Evolutionary conservation across 2,113 vertebrate genomes (phyloP).

Genomic region (Amphiprion percula): DNA sequence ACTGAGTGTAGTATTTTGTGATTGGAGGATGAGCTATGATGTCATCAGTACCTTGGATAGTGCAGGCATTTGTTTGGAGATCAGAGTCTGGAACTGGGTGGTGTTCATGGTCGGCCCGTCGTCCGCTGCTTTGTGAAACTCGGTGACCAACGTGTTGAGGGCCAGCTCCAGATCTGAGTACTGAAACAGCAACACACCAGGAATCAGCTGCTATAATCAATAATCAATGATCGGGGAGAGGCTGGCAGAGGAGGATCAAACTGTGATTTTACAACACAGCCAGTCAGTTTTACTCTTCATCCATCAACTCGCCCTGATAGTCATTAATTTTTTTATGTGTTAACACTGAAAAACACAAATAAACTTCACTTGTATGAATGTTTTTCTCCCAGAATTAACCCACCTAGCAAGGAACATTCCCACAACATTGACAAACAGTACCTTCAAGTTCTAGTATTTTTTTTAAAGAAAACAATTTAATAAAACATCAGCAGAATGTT

Average conservation of each 20-base stretch:
- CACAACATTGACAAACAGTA: no score
- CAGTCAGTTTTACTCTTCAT: no score
- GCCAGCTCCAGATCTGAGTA: slow-evolving; percentile 76
- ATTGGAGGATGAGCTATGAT: slow-evolving; percentile 12
- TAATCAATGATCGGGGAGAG: not conserved
- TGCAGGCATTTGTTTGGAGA: slow-evolving; percentile 62
- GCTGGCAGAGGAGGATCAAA: not conserved
- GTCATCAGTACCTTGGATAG: slow-evolving; percentile 58
- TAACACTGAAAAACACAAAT: no score
- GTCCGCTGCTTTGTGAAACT: slow-evolving; percentile 66
- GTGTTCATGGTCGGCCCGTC: slow-evolving; percentile 55
- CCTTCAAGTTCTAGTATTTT: no score
- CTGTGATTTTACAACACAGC: no score
- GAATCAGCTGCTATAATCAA: not conserved
- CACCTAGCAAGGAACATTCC: no score
- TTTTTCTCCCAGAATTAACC: no score
- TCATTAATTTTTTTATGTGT: no score
- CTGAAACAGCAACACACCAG: slow-evolving; percentile 36
- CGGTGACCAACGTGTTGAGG: slow-evolving; percentile 65
- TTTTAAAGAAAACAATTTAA: no score
- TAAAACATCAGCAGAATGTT: no score
- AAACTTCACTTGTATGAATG: no score
- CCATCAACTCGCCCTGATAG: no score
- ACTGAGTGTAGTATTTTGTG: rapidly evolving
- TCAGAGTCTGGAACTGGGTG: slow-evolving; percentile 72